These are phyloP conservation scores for Haliclona indistincta DNA, from an alignment of 37 sponge, comb jelly and placozoan genomes.

Conservation along the genomic window DNA sequence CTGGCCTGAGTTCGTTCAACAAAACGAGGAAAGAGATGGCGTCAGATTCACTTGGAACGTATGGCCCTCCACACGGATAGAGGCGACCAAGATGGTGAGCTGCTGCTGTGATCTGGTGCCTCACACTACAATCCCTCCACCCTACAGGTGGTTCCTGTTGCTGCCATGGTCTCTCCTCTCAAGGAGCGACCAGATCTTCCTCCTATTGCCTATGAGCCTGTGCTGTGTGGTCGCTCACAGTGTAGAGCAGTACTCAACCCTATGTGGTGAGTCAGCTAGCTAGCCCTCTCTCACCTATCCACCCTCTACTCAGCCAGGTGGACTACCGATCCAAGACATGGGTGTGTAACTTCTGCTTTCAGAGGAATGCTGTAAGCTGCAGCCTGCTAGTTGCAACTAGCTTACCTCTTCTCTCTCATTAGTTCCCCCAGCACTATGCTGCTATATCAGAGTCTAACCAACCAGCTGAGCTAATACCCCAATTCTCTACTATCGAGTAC, in stretches of 20 bases:
- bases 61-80: slow-evolving; percentile 95
- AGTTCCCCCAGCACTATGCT: slow-evolving; percentile 96
- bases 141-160: slow-evolving; percentile 91
- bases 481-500: slow-evolving; percentile 96
- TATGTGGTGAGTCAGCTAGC: slow-evolving; percentile 68
- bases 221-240: slow-evolving; percentile 79
- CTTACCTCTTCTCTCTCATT: not conserved
- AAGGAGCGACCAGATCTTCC: slow-evolving; percentile 98
- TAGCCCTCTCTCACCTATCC: not conserved
- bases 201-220: slow-evolving; percentile 94
- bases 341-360: slow-evolving; percentile 94
- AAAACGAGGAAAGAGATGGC: slow-evolving; percentile 96
- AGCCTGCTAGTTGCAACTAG: not conserved
- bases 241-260: slow-evolving; percentile 97
- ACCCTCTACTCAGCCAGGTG: slow-evolving; percentile 79
- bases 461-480: slow-evolving; percentile 96
- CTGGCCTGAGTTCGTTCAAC: slow-evolving; percentile 90
- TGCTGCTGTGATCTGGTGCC: not conserved
- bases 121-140: not conserved
- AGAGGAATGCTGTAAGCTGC: slow-evolving; percentile 87
- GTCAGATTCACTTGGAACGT: slow-evolving; percentile 97
- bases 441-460: slow-evolving; percentile 94
- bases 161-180: slow-evolving; percentile 82
- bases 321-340: slow-evolving; percentile 94
- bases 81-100: slow-evolving; percentile 88